phyloP scores from a whole-genome alignment of 2,888 invertebrate genomes.

The Invenusta paracnida region DNA sequence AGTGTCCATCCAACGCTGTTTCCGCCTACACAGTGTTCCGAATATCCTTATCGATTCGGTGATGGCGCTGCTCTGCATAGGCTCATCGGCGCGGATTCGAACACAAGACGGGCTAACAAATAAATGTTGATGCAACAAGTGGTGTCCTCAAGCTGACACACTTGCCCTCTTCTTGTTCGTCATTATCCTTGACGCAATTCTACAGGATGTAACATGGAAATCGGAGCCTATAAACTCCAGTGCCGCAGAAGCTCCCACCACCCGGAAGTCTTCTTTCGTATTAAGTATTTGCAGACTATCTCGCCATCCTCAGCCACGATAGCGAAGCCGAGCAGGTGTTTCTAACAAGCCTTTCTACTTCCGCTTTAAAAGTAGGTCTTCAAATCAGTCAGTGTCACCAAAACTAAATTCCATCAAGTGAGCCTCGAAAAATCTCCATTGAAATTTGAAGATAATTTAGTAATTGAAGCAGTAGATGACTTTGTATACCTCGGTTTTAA shows the following conservation, averaged over 20 bases:
- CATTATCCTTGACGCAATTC: not conserved
- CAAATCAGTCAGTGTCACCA: not conserved
- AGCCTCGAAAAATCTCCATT: not conserved
- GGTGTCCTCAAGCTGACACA: not conserved
- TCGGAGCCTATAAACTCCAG: not conserved
- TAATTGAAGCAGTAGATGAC: not conserved
- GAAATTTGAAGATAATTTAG: not conserved
- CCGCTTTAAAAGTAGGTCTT: not conserved
- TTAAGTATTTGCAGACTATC: not conserved
- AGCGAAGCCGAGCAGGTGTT: not conserved
- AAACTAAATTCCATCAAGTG: not conserved
- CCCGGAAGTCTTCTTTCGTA: not conserved
- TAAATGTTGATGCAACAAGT: not conserved
- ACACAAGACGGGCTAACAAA: not conserved
- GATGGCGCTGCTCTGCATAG: not conserved
- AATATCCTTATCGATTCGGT: too few species aligned
- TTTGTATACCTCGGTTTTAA: not conserved
- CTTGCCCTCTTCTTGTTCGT: not conserved
- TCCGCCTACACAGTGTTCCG: too few species aligned
- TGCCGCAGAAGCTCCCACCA: not conserved
- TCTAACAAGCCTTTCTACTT: not conserved
- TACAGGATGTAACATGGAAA: not conserved
- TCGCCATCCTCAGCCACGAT: not conserved
- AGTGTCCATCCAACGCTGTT: too few species aligned
- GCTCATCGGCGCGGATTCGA: not conserved